Percentiles rank a stretch among this genome's conserved stretches.
phyloP scores from a whole-genome alignment of 2,113 vertebrate species.

The Cichladusa arquata region DNA sequence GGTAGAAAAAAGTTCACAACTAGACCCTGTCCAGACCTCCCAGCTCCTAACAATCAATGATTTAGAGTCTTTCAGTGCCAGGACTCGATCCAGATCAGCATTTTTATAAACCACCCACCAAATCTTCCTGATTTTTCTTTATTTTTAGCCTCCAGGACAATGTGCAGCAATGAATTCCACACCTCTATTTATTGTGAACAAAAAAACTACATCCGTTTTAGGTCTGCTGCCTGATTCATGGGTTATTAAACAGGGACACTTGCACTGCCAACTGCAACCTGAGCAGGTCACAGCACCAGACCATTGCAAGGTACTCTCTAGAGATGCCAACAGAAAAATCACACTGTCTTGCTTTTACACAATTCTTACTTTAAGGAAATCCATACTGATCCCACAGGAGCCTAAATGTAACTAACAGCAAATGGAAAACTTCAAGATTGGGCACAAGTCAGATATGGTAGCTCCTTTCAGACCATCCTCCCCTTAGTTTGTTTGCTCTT shows the following conservation, averaged over 20 bases:
- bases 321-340: neutral
- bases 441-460: neutral
- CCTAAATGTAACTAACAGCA: neutral
- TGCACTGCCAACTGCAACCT: neutral
- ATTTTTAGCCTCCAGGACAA: neutral
- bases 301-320: neutral
- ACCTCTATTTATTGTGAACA: rapidly evolving
- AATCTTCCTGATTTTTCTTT: neutral
- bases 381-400: neutral
- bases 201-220: neutral
- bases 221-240: neutral
- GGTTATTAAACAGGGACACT: neutral
- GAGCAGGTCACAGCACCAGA: neutral
- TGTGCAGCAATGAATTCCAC: neutral
- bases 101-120: neutral
- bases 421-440: neutral
- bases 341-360: neutral
- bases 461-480: neutral
- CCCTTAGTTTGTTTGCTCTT: neutral
- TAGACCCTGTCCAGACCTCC: neutral
- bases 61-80: neutral
- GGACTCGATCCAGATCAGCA: neutral
- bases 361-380: neutral
- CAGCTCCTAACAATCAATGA: neutral
- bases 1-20: neutral